Evolutionary conservation across 1,140 invertebrate species (phyloP).

Genomic region (Hylaeus anthracinus): DNA sequence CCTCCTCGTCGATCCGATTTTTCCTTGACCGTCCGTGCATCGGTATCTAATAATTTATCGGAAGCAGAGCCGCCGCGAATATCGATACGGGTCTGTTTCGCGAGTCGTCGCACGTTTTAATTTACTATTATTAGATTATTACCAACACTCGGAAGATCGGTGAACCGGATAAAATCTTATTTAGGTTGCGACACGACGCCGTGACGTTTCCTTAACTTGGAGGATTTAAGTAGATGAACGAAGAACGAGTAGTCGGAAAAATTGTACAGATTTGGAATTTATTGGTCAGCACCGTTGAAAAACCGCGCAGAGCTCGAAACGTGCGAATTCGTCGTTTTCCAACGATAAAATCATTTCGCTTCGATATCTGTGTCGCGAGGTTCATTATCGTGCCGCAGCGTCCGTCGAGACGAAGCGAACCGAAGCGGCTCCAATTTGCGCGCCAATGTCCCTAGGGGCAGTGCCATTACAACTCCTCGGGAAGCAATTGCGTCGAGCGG

Average conservation of each 20-base stretch:
- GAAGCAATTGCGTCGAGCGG: conserved; percentile 48
- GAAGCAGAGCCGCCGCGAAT: conserved; percentile 12
- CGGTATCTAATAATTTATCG: conserved; percentile 34
- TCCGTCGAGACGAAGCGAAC: conserved; percentile 28
- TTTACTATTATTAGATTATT: conserved; percentile 48
- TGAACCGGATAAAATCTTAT: conserved; percentile 34
- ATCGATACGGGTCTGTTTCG: conserved; percentile 23
- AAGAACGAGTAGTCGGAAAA: neutral
- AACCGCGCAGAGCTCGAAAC: too few species aligned
- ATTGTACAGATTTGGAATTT: neutral
- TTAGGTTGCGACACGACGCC: conserved; percentile 23
- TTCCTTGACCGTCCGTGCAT: neutral
- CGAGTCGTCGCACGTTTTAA: conserved; percentile 39
- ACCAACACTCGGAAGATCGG: conserved; percentile 26
- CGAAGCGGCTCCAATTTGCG: conserved; percentile 56
- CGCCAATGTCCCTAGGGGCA: conserved; percentile 50
- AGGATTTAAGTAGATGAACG: neutral
- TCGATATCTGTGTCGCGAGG: conserved; percentile 48
- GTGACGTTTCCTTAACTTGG: too few species aligned
- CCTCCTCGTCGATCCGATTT: too few species aligned
- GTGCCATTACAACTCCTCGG: conserved; percentile 56
- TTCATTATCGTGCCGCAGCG: conserved; percentile 47
- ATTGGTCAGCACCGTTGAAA: too few species aligned
- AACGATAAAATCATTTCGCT: conserved; percentile 38
- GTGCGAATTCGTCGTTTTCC: conserved; percentile 17